Base-by-base conservation (phyloP, 2,113 vertebrate species). In the Nibea albiflora region DNA sequence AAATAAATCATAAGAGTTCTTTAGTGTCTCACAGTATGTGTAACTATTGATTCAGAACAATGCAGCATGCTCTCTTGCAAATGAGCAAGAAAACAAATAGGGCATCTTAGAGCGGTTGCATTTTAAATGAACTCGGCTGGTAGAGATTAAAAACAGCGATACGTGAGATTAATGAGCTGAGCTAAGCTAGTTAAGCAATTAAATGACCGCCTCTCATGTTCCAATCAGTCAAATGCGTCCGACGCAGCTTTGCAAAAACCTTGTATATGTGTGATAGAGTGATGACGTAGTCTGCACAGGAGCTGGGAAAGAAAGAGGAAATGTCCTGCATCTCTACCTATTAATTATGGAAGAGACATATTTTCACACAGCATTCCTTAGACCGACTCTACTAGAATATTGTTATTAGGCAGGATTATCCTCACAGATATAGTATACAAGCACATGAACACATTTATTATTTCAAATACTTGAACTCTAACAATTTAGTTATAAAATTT, bases 281-380 rank as follows among this genome's bases (percentile, higher is more conserved):
- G 67, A 15, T 39, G 42, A 73, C 11, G 17, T 52, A 7, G 11
- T 66, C 49, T 56, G 35, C 11, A 50, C 39, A 68, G 54, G 61
- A 65, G 73, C 68, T 9, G 35, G 44, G 47, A 42, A 44, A 69
- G n/a, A 62, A 31, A 68, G 16, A 50, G 61, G 46, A 73, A 66
- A 69, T 35, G 20, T 52, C 31, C 73, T 11, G 3, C 50, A 56
- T 75, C 63, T 6, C 26, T 15, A 64, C 26, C 76, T 54, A 19
- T 70, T 76, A 73, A 81, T 86, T 89, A 74, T 87, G 58, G 54
- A 83, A 73, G 15, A 82, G 56, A 63, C 22, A 69, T 63, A 78
- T 77, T 78, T 86, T 77, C 42, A 65, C 26, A 39, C 62, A 62
- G 1, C 66, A 73, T 85, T 83, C 62, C 61, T 84, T n/a, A 47